Evolutionary conservation across 1,140 invertebrate genomes (phyloP), one percentile per base, ranked within the genome.

Genomic region (Brachionus angularis): DNA sequence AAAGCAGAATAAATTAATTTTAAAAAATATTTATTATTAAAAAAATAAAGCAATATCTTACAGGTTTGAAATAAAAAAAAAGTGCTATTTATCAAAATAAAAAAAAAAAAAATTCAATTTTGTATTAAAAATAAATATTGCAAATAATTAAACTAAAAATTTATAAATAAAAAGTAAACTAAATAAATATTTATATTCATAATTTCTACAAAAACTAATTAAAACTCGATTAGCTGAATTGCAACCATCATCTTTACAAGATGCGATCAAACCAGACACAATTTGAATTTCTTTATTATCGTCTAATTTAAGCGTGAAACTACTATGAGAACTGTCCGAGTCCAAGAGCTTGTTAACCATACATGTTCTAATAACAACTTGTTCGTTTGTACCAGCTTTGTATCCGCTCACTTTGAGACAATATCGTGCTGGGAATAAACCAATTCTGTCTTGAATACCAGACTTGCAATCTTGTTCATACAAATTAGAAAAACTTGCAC

Each of bases 241-340:
- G 18, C 62, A 67, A 27, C 62, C 62, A 67, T 67, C 62, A 46
- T 67, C 62, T 67, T 67, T 67, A 47, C 62, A 67, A 21, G 62
- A 67, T 25, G 62, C 62, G 10, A 67, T 67, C 31, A 67, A 47
- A 2, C 62, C 62, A 16, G 62, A 67, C 8, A 67, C 62, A 47
- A 67, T 31, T 47, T 33, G 46, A 33, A 67, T 23, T 23, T 46
- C 47, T n/a, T 18, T 46, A 34, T 67, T 50, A 16, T 67, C 42
- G 18, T 67, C 62, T 21, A 67, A 23, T 67, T 67, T 46, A 10
- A 67, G 16, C 3, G 42, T 47, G 33, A 67, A 67, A 47, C 62
- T 67, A 36, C 62, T 67, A 25, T 67, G 62, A 18, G 62, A 67
- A 47, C 62, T 67, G 25, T 67, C 62, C 21, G 62, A 67, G 29